Evolutionary conservation across 2,113 vertebrate species (phyloP).

Genomic region (Excalfactoria chinensis): DNA sequence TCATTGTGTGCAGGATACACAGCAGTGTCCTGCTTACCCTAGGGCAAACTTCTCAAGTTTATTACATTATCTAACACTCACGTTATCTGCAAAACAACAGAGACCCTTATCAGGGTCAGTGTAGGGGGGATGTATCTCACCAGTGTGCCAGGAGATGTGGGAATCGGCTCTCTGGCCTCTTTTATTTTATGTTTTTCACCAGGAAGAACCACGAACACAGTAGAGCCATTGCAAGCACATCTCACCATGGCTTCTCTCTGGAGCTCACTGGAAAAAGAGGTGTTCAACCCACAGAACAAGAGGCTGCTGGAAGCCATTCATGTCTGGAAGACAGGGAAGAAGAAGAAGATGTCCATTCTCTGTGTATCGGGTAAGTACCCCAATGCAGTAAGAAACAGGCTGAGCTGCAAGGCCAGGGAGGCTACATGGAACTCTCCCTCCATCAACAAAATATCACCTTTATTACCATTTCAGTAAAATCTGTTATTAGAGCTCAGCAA

Average conservation of each 20-base stretch:
- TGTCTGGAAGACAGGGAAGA: conserved; percentile 66
- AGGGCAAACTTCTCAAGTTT: not conserved
- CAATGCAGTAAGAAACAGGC: accelerated
- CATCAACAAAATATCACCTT: not conserved
- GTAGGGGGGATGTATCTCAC: too few relatives aligned
- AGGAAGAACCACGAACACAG: not conserved
- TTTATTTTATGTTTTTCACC: not conserved
- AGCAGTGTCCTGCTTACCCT: too few relatives aligned
- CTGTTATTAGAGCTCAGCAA: conserved; percentile 33
- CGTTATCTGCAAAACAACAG: not conserved
- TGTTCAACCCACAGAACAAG: conserved; percentile 33
- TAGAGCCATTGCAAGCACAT: accelerated
- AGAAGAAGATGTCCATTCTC: conserved; percentile 54
- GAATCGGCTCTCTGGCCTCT: not conserved
- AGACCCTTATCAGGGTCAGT: not conserved
- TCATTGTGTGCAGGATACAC: not conserved
- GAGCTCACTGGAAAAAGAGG: conserved; percentile 23
- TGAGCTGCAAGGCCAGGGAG: not conserved
- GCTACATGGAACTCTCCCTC: not conserved
- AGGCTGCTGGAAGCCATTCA: conserved; percentile 27
- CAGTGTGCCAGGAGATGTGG: not conserved
- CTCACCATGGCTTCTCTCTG: conserved; percentile 39
- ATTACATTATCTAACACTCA: not conserved
- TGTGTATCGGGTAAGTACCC: conserved; percentile 41
- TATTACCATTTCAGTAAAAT: not conserved